Base-by-base conservation (phyloP, 1,140 invertebrate genomes). In the Hermetia illucens region DNA sequence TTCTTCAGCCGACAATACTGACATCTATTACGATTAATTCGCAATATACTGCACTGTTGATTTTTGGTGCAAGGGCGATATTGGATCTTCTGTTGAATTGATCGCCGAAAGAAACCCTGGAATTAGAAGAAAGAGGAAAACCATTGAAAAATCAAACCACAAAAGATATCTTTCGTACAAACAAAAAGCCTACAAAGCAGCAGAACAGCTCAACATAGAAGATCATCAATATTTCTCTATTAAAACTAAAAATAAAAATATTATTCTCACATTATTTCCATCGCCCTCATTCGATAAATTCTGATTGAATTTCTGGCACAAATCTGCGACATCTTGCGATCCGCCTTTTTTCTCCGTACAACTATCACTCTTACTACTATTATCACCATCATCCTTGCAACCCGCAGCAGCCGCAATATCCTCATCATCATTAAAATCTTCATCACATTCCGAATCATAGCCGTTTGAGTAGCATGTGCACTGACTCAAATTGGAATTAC, bases 1-100 rank as follows among this genome's bases (percentile, higher is more conserved):
- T 96, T 96, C 69, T 95, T 95, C 49, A 96, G 76, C 45, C 93
- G 73, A 69, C 91, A 95, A 63, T 92, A 94, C 62, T 96, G 91
- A 67, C 93, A 97, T 48, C 92, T 77, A 66, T 96, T 96, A 58
- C 93, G 75, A 72, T 95, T 96, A 67, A 94, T 93, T 48, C 90
- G 74, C 38, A 95, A 72, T 50, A 96, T 96, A 64, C 86, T 85
- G 69, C 92, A 96, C 72, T 95, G 88, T 63, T 96, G 91, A 63
- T 92, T 94, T 67, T 95, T 94, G 53, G 89, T 93, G 70, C 92
- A 96, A 21, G 91, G 90, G 50, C 92, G 74, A 69, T 95, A 96
- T 64, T 94, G 89, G 45, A 96, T 95, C 70, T 96, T 95, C 71
- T 96, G 91, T 68, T 96, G 92, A 59, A 96, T 95, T 66, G 86